Percentiles rank a stretch among this genome's conserved stretches.
Conservation (phyloP, 2,113 vertebrate genomes). For the Mungos mungo region DNA sequence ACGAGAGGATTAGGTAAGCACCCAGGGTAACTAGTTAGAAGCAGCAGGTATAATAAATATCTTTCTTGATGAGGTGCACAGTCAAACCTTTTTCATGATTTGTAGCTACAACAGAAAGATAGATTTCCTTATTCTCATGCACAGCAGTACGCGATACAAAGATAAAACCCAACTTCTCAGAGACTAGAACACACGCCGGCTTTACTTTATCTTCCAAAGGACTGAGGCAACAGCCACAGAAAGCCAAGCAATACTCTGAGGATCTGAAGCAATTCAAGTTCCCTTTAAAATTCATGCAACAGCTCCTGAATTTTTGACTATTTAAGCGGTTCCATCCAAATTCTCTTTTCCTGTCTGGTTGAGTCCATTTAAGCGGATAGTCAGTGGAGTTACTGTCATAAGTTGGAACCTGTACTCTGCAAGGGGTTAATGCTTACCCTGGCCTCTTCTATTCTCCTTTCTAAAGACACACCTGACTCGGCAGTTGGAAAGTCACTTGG, state of each 20-base stretch:
- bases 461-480: neutral
- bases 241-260: neutral
- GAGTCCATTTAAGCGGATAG: neutral
- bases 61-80: neutral
- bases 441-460: neutral
- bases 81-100: conserved; percentile 50
- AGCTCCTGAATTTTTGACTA: neutral
- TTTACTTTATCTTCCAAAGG: conserved; percentile 31
- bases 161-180: conserved; percentile 38
- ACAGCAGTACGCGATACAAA: neutral
- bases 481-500: neutral
- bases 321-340: neutral
- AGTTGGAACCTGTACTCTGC: neutral
- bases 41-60: conserved; percentile 35
- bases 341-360: conserved; percentile 7
- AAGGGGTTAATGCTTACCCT: neutral
- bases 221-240: neutral
- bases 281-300: neutral
- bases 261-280: neutral
- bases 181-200: neutral
- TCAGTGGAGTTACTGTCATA: neutral
- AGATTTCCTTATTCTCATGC: conserved; percentile 55
- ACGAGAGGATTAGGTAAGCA: neutral
- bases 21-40: neutral
- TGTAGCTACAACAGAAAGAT: conserved; percentile 28